Base-by-base conservation (phyloP, 64 coral and sea anemone species). In the Pocillopora damicornis region DNA sequence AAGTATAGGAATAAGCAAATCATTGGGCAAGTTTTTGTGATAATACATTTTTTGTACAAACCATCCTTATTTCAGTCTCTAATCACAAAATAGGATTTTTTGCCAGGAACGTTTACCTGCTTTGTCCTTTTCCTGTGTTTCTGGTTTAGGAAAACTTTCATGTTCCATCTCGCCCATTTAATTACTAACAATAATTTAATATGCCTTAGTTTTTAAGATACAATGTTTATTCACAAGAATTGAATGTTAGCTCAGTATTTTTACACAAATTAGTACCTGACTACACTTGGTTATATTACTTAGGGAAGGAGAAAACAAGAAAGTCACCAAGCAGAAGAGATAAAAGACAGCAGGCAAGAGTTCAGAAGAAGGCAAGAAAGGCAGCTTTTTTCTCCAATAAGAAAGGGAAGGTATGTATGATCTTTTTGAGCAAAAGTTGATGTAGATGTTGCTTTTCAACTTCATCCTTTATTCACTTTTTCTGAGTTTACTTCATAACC, bases 301-400 rank as follows among this genome's bases (percentile, higher is more conserved):
- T 13, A 91, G 89, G 74, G 65, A 76, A 91, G 61, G 78, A 73
- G 65, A 79, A 7, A 51, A 7, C 13, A 57, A 86, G 30, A 38
- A 91, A 86, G 79, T 22, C 22, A 11, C 5, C 63, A n/a, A 77
- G 76, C 23, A 76, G 89, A 20, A 91, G 64, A 78, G 82, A 68
- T 35, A 35, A 68, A 38, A 91, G 89, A 78, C 84, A 78, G 57
- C 67, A 86, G 13, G 18, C 20, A 59, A 86, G 74, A 68, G 35
- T 63, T 35, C 63, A 91, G 56, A 91, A 76, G 63, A 91, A 91
- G 56, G 74, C 82, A 59, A 91, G 64, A 60, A 83, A 75, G 56
- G 73, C 59, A 35, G 69, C 69, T 34, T 90, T 84, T 59, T 90
- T 84, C 23, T 12, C 37, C 13, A 90, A 75, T 17, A 90, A 90